Percentiles rank a stretch among this genome's conserved stretches.
phyloP scores from a whole-genome alignment of 2,888 invertebrate species.

The Lycophotia porphyrea region DNA sequence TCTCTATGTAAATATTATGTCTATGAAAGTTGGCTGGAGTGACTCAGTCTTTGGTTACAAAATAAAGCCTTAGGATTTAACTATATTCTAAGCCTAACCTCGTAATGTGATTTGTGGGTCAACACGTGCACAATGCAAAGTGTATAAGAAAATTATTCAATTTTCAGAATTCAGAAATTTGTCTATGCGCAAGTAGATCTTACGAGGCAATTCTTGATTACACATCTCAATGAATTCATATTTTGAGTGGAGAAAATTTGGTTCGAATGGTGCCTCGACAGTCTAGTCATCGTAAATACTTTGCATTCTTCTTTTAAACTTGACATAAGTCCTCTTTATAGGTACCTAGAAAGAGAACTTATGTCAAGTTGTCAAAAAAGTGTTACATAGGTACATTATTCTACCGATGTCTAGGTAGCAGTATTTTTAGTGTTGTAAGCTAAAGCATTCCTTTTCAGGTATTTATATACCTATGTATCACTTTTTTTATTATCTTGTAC shows the following conservation, averaged over 20 bases:
- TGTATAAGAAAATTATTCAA: background rate
- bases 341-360: no score
- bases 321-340: no score
- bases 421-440: no score
- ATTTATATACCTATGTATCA: no score
- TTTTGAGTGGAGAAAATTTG: background rate
- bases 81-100: conserved; percentile 15
- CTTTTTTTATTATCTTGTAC: no score
- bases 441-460: no score
- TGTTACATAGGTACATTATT: no score
- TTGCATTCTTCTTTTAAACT: background rate
- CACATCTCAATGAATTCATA: background rate
- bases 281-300: background rate
- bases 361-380: no score
- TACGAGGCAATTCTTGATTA: background rate
- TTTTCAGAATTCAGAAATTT: background rate
- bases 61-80: conserved; percentile 11
- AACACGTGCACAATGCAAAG: conserved; percentile 4
- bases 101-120: conserved; percentile 7
- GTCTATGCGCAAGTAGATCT: background rate
- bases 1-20: conserved; percentile 15
- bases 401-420: no score
- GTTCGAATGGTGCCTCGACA: background rate
- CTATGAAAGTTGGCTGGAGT: conserved; percentile 10
- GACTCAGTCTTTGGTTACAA: conserved; percentile 55